Evolutionary conservation across 92 coral and sea anemone genomes (phyloP).

Genomic region (Palythoa grandiflora): DNA sequence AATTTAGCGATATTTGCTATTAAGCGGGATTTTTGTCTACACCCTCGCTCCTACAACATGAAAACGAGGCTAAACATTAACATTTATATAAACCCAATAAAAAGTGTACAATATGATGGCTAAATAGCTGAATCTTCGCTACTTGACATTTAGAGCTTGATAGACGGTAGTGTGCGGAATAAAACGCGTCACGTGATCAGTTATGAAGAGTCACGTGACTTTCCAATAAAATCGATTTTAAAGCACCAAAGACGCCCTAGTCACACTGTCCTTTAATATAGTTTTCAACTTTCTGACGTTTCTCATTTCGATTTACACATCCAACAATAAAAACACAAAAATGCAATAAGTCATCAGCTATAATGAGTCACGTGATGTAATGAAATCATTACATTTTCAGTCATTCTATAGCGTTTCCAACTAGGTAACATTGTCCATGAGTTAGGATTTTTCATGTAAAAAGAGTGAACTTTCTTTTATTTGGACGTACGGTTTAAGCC

Average conservation of each 20-base stretch:
- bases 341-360: conserved; percentile 1
- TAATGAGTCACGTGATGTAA: conserved; percentile 5
- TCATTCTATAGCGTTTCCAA: conserved; percentile 5
- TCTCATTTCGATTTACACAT: conserved; percentile 16
- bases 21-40: too few species aligned
- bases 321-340: conserved; percentile 26
- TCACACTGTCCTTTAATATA: conserved; percentile 37
- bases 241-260: conserved; percentile 38
- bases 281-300: conserved; percentile 39
- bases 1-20: too few species aligned
- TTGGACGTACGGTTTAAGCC: conserved; percentile 12
- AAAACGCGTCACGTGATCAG: conserved; percentile 57
- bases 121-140: too few species aligned
- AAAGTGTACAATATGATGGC: too few species aligned
- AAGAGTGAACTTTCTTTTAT: background rate
- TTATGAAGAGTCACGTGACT: conserved; percentile 56
- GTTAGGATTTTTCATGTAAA: background rate
- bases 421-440: background rate
- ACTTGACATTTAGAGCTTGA: too few species aligned
- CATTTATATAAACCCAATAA: too few species aligned
- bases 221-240: conserved; percentile 49
- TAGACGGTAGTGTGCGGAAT: too few species aligned
- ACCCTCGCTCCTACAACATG: too few species aligned
- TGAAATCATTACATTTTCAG: background rate
- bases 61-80: too few species aligned